Conservation (phyloP, 2,113 vertebrate genomes). For the Oreamnos americanus region DNA sequence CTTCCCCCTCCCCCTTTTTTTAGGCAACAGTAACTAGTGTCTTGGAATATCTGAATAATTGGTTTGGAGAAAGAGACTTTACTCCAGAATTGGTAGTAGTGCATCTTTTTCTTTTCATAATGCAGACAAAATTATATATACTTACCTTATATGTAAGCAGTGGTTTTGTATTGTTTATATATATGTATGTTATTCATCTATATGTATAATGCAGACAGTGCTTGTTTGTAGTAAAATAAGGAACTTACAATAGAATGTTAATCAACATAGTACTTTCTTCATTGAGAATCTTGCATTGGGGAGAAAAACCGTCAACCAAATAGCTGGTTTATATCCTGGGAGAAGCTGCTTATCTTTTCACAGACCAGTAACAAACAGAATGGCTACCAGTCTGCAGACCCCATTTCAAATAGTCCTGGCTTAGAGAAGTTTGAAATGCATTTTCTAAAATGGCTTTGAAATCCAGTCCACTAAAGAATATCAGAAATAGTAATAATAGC, state of each 20-base stretch:
- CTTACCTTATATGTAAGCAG: background rate
- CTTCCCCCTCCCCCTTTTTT: conserved; percentile 39
- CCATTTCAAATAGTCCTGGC: background rate
- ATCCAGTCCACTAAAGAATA: background rate
- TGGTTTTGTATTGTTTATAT: background rate
- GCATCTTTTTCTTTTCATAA: conserved; percentile 59
- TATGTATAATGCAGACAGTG: background rate
- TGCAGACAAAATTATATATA: background rate
- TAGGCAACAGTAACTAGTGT: conserved; percentile 92
- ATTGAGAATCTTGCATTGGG: background rate
- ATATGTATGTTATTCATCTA: background rate
- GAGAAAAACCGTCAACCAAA: background rate
- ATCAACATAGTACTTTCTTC: background rate
- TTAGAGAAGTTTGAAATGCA: background rate
- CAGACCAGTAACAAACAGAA: background rate
- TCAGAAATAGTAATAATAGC: background rate
- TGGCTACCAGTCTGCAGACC: background rate
- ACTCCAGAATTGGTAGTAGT: conserved; percentile 93
- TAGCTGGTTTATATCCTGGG: background rate
- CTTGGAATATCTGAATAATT: conserved; percentile 91
- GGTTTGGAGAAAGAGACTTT: conserved; percentile 94
- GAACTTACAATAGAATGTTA: background rate
- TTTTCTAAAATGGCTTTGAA: background rate
- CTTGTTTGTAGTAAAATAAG: background rate
- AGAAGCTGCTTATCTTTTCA: background rate